Base-by-base conservation (phyloP, 2,797 vertebrate species). In the Cyprinella venusta region DNA sequence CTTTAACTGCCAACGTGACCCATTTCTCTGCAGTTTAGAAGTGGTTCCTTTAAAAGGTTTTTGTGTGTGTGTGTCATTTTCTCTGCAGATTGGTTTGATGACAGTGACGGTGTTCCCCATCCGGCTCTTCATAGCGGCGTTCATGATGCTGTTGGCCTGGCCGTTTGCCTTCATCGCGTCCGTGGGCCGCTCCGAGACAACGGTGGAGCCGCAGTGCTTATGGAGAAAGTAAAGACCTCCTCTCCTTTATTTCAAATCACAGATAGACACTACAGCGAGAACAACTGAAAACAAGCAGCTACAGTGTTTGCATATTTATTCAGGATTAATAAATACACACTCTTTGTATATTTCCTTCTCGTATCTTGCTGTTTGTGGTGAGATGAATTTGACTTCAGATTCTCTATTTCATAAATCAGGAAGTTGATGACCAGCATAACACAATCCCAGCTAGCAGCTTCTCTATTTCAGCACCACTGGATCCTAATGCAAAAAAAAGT, bases 121-220 rank as follows among this genome's bases (percentile, higher is more conserved):
- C 88, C 96, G 98, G 78, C 96, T 99, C 26, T 94, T 98, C 86
- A 92, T 97, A 3, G 97, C 97, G 33, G 96, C 96, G 67, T 97
- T 97, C 91, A 97, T 98, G 98, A 99, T 99, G 98, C 92, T 99
- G 84, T 91, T 99, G 88, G 98, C 97, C 83, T 99, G 98, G 98
- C 97, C 97, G 82, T 96, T 99, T 82, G 97, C 97, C 0, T 97
- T 99, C 84, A 70, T 97, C 82, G 96, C 97, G 75, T 95, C 97
- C 18, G 90, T 97, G 89, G 96, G 97, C 72, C 94, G 94, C 82
- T 93, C 94, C 0, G 97, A 97, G 81, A 93, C 91, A 79, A 92
- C 91, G 6, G 93, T 96, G 10, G 96, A 96, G 89, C 95, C 96
- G 42, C 95, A 96, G 91, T 96, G 95, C 90, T 93, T 96, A 91